Evolutionary conservation across 2,797 vertebrate species (phyloP), one percentile per base, ranked within the genome.

Genomic region (Pangasius larnaudii): DNA sequence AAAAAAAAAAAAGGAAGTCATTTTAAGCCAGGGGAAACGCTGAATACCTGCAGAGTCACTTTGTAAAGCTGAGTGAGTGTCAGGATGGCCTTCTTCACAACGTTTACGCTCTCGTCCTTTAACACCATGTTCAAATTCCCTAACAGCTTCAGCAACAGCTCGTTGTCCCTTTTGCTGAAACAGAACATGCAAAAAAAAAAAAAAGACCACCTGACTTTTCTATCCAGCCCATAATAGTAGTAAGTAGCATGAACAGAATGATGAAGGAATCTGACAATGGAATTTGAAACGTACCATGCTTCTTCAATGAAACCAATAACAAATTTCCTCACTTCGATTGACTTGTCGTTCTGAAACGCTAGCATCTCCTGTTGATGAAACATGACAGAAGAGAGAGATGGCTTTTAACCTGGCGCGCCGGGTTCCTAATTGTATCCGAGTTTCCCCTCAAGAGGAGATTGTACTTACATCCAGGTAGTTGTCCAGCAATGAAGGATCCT

Each of bases 261-360:
- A 36, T 5, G 6, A 14, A 81, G 51, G 49, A 49, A n/a, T 46
- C 39, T 14, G 71, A 49, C 39, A 46, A 6, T 2, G 13, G 13
- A 33, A 33, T 67, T 74, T 33, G 2, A 36, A 93, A 22, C 97
- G 90, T 93, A 99, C 98, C 98, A 97, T 2, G 98, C 97, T 91
- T 99, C 98, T 91, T 98, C 98, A 16, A 99, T 99, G 93, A 99
- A 99, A 77, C 98, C 98, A 14, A 99, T 98, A 88, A 99, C 97
- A 92, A 98, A 98, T 75, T 98, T 99, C 19, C 97, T 96, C 85
- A 98, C 98, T 93, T 99, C 98, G 0, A 98, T 97, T 0, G 97
- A 99, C 69, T 98, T 98, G 92, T 98, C 98, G 0, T 97, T 97
- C 91, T 99, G 98, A 93, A 99, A 99, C 0, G 98, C 97, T 36